phyloP scores from a whole-genome alignment of 2,797 vertebrate species.

The Caiman crocodilus region DNA sequence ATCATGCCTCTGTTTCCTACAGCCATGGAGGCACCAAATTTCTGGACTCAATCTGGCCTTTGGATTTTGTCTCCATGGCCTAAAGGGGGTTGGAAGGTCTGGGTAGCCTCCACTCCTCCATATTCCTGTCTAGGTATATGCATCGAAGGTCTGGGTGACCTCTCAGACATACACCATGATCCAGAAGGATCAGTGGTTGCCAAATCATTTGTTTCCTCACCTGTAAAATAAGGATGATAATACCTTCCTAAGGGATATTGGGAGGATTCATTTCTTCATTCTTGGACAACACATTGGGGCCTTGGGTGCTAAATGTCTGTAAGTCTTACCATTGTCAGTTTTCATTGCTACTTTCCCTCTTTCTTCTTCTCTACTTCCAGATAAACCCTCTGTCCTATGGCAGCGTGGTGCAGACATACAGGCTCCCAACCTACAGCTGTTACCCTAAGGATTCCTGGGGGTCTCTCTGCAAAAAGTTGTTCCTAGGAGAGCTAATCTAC shows the following conservation, averaged over 20 bases:
- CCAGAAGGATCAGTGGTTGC: no score
- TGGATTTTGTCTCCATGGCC: no score
- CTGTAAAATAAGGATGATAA: neutral
- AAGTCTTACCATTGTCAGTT: neutral
- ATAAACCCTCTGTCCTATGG: conserved; percentile 91
- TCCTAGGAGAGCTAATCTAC: conserved; percentile 95
- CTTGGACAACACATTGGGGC: no score
- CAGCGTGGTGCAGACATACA: conserved; percentile 87
- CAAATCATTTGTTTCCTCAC: neutral
- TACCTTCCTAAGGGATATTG: neutral
- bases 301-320: neutral
- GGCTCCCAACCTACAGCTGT: conserved; percentile 90
- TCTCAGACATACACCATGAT: no score
- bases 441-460: conserved; percentile 94
- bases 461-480: conserved; percentile 92
- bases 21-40: no score
- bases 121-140: no score
- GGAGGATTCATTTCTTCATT: neutral
- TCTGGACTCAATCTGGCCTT: no score
- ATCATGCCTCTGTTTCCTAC: neutral
- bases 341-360: neutral
- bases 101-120: no score
- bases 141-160: no score
- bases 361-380: conserved; percentile 71
- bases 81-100: no score